Evolutionary conservation across 2,888 invertebrate species (phyloP).

Genomic region (Andrena trimmerana): DNA sequence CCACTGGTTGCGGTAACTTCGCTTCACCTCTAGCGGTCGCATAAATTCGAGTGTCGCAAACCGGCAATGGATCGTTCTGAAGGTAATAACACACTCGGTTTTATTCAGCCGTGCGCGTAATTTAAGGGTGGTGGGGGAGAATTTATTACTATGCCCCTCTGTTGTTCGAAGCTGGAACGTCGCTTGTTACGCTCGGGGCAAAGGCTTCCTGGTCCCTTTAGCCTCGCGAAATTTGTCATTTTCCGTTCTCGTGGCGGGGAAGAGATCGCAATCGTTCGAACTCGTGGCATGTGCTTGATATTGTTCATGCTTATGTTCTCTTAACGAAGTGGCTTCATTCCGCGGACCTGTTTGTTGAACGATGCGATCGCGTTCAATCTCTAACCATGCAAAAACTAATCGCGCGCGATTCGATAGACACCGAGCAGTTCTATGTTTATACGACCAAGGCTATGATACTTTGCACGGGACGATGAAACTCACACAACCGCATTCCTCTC

Average conservation of each 20-base stretch:
- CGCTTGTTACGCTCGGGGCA: constrained; percentile 21
- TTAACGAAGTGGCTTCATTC: too few relatives aligned
- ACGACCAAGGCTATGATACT: constrained; percentile 4
- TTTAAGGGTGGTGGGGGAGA: constrained; percentile 29
- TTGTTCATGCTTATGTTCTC: too few relatives aligned
- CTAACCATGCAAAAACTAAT: constrained; percentile 6
- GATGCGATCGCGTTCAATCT: neutral
- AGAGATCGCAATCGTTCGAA: neutral
- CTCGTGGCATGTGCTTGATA: neutral
- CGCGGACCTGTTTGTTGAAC: neutral
- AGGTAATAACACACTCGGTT: constrained; percentile 49
- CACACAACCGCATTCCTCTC: constrained; percentile 1
- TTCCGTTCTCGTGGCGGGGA: neutral
- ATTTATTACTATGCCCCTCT: constrained; percentile 41
- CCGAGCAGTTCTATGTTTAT: neutral
- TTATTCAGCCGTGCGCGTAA: constrained; percentile 35
- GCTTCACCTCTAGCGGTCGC: constrained; percentile 57
- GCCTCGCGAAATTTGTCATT: neutral
- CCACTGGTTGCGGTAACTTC: constrained; percentile 57
- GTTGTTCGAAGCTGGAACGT: constrained; percentile 8
- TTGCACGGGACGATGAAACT: constrained; percentile 4
- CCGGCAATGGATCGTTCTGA: constrained; percentile 51
- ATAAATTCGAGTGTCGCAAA: constrained; percentile 63
- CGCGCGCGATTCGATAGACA: constrained; percentile 7
- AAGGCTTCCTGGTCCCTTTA: constrained; percentile 8